phyloP scores from a whole-genome alignment of 1,140 invertebrate species.

The Arctopsyche grandis region DNA sequence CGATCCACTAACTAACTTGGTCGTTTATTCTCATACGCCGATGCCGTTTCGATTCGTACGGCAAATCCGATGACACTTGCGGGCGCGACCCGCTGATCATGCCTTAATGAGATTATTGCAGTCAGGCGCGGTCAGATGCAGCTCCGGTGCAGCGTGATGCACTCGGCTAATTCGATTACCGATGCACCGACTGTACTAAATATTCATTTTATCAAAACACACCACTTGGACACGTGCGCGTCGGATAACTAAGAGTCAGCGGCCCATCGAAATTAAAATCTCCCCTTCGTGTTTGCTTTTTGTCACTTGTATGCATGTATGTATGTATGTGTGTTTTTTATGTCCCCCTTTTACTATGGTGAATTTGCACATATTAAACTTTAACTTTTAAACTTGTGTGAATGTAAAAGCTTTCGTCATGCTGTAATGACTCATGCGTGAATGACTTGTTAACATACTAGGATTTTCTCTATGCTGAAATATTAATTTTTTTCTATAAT shows the following conservation, averaged over 20 bases:
- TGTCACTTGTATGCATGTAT: neutral
- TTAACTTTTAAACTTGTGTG: neutral
- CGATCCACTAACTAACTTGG: no score
- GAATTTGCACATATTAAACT: neutral
- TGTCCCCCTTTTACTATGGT: neutral
- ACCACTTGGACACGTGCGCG: slow-evolving; percentile 27
- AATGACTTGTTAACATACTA: no score
- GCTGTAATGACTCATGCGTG: neutral
- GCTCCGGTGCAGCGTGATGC: neutral
- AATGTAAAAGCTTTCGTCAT: neutral
- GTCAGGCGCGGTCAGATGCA: neutral
- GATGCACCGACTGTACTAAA: slow-evolving; percentile 15
- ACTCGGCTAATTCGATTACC: slow-evolving; percentile 17
- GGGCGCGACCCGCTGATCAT: neutral
- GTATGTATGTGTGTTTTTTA: neutral
- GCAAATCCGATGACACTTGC: neutral
- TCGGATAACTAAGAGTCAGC: neutral
- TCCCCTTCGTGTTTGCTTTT: slow-evolving; percentile 7
- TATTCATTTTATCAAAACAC: slow-evolving; percentile 30
- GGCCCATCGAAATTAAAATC: slow-evolving; percentile 23
- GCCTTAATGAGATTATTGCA: slow-evolving; percentile 7
- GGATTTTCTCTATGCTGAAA: no score
- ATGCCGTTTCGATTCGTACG: neutral
- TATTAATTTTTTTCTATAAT: no score
- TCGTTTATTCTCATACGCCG: neutral